phyloP scores from a whole-genome alignment of 2,888 invertebrate species.

The Nymphalis polychloros region DNA sequence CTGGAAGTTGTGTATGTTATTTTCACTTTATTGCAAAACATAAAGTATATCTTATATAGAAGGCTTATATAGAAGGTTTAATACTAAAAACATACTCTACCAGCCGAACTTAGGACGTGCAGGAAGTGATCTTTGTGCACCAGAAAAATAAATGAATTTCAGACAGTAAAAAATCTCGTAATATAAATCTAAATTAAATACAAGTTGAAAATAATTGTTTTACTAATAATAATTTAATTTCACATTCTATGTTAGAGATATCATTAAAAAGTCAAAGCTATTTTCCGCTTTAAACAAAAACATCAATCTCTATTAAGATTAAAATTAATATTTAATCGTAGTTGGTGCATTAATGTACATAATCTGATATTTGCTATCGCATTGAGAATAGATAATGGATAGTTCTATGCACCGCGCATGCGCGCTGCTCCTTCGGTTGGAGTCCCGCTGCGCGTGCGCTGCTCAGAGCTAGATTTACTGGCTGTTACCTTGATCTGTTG shows the following conservation, averaged over 20 bases:
- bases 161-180: too few species aligned
- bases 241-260: too few species aligned
- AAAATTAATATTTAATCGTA: not conserved
- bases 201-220: not conserved
- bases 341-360: constrained; percentile 4
- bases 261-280: not conserved
- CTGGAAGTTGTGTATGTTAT: too few species aligned
- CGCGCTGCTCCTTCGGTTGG: constrained; percentile 3
- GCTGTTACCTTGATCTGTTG: not conserved
- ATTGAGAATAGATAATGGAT: not conserved
- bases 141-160: too few species aligned
- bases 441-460: constrained; percentile 3
- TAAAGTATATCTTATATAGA: too few species aligned
- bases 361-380: constrained; percentile 12
- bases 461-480: constrained; percentile 3
- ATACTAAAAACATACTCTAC: too few species aligned
- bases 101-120: too few species aligned
- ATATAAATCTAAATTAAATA: too few species aligned
- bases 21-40: too few species aligned
- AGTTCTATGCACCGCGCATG: not conserved
- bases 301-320: constrained; percentile 1
- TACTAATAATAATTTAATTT: too few species aligned
- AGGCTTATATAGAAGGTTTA: too few species aligned
- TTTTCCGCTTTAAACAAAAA: not conserved
- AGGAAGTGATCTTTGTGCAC: too few species aligned